A percentile compares a stretch with the other conserved stretches of the same genome.
These are phyloP conservation scores for Aegithalos caudatus DNA, from an alignment of 2,113 vertebrate species.

Conservation along the genomic window DNA sequence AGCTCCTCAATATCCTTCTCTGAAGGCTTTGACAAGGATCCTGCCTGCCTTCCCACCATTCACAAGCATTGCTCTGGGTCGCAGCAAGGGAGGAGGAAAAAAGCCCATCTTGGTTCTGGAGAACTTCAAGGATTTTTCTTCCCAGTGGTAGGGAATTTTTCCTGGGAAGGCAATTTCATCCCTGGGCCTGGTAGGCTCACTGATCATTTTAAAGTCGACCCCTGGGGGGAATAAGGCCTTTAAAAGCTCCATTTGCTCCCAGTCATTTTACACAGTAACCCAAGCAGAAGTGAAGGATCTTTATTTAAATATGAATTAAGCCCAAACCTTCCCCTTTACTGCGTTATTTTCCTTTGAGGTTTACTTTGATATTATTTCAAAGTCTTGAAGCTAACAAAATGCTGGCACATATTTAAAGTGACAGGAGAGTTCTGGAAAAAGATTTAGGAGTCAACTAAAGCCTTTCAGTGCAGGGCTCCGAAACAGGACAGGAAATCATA, in stretches of 20 bases:
- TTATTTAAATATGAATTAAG: constrained; percentile 58
- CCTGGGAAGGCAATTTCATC: constrained; percentile 12
- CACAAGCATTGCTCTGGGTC: accelerated
- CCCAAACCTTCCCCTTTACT: constrained; percentile 9
- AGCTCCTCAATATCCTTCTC: background rate
- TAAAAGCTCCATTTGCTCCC: constrained; percentile 43
- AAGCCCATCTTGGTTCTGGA: background rate
- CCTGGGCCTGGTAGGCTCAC: background rate
- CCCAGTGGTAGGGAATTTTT: background rate
- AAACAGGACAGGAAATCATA: constrained; percentile 16
- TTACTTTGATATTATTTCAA: constrained; percentile 58
- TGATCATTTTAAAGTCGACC: background rate
- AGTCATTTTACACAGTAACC: constrained; percentile 9
- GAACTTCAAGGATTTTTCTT: background rate
- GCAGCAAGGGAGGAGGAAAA: background rate
- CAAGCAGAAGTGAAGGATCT: constrained; percentile 30
- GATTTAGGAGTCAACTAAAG: constrained; percentile 13
- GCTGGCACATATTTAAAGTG: constrained; percentile 4
- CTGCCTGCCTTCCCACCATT: background rate
- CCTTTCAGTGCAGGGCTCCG: background rate
- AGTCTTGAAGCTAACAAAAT: constrained; percentile 43
- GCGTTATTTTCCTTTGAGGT: constrained; percentile 32
- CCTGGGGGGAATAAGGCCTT: background rate
- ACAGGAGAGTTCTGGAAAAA: constrained; percentile 17
- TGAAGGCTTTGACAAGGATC: background rate